Base-by-base conservation (phyloP, 2,888 invertebrate genomes). In the Drosophila anceps region DNA sequence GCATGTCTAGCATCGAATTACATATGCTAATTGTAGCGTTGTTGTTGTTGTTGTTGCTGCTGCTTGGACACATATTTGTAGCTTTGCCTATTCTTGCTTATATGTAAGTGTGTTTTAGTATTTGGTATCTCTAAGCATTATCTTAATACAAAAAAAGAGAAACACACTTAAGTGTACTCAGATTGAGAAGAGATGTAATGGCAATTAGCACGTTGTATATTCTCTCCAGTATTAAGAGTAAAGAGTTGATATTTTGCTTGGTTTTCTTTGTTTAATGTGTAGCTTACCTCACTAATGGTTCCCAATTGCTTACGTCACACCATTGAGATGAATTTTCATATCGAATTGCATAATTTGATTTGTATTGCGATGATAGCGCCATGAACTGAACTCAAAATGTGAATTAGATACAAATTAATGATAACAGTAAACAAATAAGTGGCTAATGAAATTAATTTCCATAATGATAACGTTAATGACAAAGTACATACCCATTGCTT, bases 201-300 rank as follows among this genome's bases (percentile, higher is more conserved):
- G 4, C 12, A 43, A 54, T 63, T 60, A 29, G 20, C 48, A 15
- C 41, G 73, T 8, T 64, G 50, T 27, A 55, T 37, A n/a, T 10
- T 31, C 50, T 12, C 50, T 33, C 31, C 53, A 20, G 20, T 48
- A 27, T 60, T 18, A 7, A 27, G 44, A 62, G 57, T 57, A 29
- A 50, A 37, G 54, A 60, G 41, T 68, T 46, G 39, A 39, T 54
- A 37, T 60, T 78, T 66, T 51, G 55, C 69, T 77, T 72, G 69
- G 48, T 71, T 87, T 78, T 76, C 88, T 83, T 91, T 92, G 91
- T 92, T 92, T 92, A 92, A 91, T 92, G 93, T 93, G 93, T 93
- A 93, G 93, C 93, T 93, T 92, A 93, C 93, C 93, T 93, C 90
- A 92, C 93, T 93, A 93, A 92, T 93, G 92, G 92, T 92, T 93